These are phyloP conservation scores for Chironomus tentans DNA, from an alignment of 2,888 invertebrate species.

Conservation along the genomic window DNA sequence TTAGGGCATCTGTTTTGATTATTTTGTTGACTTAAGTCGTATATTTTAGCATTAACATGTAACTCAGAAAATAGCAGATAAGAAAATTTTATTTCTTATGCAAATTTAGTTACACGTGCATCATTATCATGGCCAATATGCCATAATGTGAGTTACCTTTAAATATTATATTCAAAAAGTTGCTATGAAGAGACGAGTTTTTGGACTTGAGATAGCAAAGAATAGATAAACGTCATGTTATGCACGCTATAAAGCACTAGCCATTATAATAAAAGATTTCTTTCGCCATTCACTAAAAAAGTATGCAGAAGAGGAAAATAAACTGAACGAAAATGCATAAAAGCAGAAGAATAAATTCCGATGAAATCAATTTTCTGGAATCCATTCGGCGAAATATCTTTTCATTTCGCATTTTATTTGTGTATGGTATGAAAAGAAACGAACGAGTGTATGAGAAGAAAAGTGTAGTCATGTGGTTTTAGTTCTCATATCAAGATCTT, in stretches of 20 bases:
- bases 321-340: not conserved
- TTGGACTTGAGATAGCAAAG: constrained; percentile 5
- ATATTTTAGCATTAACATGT: no score
- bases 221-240: constrained; percentile 13
- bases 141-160: no score
- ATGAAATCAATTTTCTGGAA: constrained; percentile 21
- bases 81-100: no score
- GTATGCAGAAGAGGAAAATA: not conserved
- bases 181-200: no score
- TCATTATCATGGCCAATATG: no score
- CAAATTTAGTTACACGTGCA: no score
- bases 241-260: constrained; percentile 11
- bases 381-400: not conserved
- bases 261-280: not conserved
- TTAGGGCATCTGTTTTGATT: no score
- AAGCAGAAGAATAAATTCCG: constrained; percentile 9
- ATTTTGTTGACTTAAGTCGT: no score
- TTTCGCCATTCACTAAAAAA: not conserved
- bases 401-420: not conserved
- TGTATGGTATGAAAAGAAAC: not conserved
- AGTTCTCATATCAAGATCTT: not conserved
- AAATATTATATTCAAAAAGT: no score
- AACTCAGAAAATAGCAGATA: no score
- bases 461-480: not conserved
- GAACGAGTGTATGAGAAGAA: not conserved